Evolutionary conservation across 2,888 invertebrate genomes (phyloP).

Genomic region (Nomada ruficornis): DNA sequence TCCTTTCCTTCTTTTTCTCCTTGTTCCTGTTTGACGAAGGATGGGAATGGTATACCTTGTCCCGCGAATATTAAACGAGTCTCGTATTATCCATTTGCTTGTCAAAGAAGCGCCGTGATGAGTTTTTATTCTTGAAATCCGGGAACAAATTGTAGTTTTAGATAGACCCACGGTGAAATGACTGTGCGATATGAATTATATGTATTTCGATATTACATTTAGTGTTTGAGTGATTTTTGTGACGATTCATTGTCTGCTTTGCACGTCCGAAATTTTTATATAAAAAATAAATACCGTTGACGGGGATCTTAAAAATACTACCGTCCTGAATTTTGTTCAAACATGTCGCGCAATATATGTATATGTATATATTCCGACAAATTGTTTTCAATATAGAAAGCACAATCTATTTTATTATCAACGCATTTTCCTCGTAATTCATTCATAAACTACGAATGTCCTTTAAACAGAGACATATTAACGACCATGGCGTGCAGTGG

Average conservation of each 20-base stretch:
- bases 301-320: neutral
- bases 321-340: neutral
- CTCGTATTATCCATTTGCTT: neutral
- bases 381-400: neutral
- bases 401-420: conserved; percentile 1
- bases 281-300: neutral
- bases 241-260: neutral
- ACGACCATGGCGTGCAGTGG: neutral
- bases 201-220: neutral
- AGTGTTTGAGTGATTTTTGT: neutral
- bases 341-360: too few species aligned
- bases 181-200: neutral
- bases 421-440: neutral
- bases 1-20: neutral
- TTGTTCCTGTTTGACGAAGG: neutral
- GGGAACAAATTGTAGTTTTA: neutral
- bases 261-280: too few species aligned
- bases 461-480: neutral
- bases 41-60: neutral
- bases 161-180: neutral
- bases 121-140: neutral
- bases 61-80: neutral
- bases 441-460: neutral
- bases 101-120: neutral
- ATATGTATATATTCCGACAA: neutral